Evolutionary conservation across 2,113 vertebrate species (phyloP).

Genomic region (Pimephales promelas): DNA sequence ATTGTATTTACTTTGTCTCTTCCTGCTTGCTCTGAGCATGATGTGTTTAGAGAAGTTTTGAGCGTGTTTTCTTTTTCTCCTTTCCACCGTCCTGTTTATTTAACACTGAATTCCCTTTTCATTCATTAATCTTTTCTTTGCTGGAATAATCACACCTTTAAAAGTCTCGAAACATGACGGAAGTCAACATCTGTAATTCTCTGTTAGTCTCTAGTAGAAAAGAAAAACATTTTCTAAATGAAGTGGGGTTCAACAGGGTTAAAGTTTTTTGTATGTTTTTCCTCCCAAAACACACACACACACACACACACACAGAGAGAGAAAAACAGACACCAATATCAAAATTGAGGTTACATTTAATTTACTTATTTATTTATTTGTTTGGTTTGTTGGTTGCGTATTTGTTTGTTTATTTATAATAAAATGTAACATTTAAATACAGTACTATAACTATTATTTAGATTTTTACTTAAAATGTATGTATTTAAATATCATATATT

Average conservation of each 20-base stretch:
- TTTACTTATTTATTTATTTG: not conserved
- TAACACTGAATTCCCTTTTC: not conserved
- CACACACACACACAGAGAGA: too few relatives aligned
- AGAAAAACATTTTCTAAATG: not conserved
- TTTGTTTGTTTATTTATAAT: too few relatives aligned
- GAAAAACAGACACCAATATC: not conserved
- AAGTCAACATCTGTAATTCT: not conserved
- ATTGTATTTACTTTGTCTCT: not conserved
- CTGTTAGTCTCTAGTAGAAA: not conserved
- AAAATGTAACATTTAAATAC: too few relatives aligned
- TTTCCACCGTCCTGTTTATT: not conserved
- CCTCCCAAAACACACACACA: too few relatives aligned
- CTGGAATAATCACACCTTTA: not conserved
- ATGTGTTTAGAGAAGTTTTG: constrained; percentile 19
- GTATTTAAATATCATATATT: too few relatives aligned
- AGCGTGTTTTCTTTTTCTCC: constrained; percentile 6
- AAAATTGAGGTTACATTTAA: not conserved
- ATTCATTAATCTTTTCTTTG: not conserved
- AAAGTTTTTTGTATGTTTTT: too few relatives aligned
- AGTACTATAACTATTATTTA: not conserved
- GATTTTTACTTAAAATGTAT: too few relatives aligned
- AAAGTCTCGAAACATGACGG: not conserved
- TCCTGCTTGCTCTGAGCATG: not conserved
- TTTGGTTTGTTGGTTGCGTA: too few relatives aligned
- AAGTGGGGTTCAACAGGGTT: too few relatives aligned